Base-by-base conservation (phyloP, 2,113 vertebrate species). In the Brachyhypopomus gauderio region DNA sequence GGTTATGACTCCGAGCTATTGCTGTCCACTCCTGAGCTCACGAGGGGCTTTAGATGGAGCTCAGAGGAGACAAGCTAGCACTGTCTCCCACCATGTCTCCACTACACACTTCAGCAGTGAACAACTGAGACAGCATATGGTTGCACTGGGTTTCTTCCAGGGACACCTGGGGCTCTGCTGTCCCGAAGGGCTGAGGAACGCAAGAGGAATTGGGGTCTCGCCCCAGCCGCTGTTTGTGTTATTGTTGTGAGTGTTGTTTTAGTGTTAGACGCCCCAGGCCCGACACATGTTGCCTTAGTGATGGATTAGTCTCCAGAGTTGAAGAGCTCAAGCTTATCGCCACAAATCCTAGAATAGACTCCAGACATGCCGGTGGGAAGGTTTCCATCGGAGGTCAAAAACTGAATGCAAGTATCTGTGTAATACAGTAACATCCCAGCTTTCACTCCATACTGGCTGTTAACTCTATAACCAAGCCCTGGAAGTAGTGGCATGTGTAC, bases 191-290 rank as follows among this genome's bases (percentile, higher is more conserved):
- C 67, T 79, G 84, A 60, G 38, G 41, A 58, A 25, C 17, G 56
- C 45, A 66, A 27, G 72, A 72, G 25, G 52, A 63, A 66, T 56
- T 77, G 75, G 34, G 52, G 71, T 78, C 73, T 52, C 72, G 74
- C 77, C 71, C 19, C 48, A 72, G 79, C 69, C 58, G 52, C 52
- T 85, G 85, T 58, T 83, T 74, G 74, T 85, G 76, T 82, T 84
- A 82, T 75, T 81, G 84, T 78, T 83, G 58, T 74, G 69, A 63
- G 56, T 74, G 83, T 83, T 85, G 72, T 71, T 83, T 87, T 85
- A 85, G 86, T 80, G 79, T 78, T 80, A 63, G 78, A 81, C 19
- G 58, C 75, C 72, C 58, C 48, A 67, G 62, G 66, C 64, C 45
- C 62, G 34, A 22, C 70, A 87, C 69, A 27, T 79, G 79, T 62